A percentile compares a stretch with the other conserved stretches of the same genome.
Conservation (phyloP, 64 coral and sea anemone species). For the Astreopora myriophthalma region DNA sequence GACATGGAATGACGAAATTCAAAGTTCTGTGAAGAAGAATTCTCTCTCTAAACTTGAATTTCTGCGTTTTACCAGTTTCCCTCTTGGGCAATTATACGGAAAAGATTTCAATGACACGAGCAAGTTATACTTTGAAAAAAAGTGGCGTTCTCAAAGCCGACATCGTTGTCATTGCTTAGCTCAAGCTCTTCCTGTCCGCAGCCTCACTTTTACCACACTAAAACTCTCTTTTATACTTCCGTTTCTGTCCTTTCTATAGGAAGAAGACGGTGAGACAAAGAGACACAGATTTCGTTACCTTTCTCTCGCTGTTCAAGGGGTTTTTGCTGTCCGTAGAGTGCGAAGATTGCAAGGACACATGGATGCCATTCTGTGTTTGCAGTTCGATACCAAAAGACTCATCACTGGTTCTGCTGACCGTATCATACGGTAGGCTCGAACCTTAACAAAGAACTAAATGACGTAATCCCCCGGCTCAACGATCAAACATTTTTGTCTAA, state of each 20-base stretch:
- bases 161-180: too few species aligned
- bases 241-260: not conserved
- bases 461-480: too few species aligned
- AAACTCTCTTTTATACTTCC: not conserved
- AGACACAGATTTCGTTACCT: conserved; percentile 70
- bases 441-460: not conserved
- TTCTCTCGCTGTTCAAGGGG: conserved; percentile 88
- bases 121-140: too few species aligned
- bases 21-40: too few species aligned
- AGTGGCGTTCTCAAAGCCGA: too few species aligned
- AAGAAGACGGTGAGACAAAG: not conserved
- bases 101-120: too few species aligned
- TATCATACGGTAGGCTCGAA: conserved; percentile 70
- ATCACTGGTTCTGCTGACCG: conserved; percentile 97
- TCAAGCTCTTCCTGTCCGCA: not conserved
- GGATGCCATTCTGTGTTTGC: conserved; percentile 89
- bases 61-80: too few species aligned
- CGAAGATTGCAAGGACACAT: conserved; percentile 94
- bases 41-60: too few species aligned
- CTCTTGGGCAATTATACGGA: too few species aligned
- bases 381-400: conserved; percentile 91
- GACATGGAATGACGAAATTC: too few species aligned
- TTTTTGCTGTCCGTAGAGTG: conserved; percentile 78
- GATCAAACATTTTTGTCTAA: too few species aligned
- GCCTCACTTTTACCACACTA: not conserved